These are phyloP conservation scores for Onychomys torridus DNA, from an alignment of 2,797 vertebrate genomes.

Conservation along the genomic window DNA sequence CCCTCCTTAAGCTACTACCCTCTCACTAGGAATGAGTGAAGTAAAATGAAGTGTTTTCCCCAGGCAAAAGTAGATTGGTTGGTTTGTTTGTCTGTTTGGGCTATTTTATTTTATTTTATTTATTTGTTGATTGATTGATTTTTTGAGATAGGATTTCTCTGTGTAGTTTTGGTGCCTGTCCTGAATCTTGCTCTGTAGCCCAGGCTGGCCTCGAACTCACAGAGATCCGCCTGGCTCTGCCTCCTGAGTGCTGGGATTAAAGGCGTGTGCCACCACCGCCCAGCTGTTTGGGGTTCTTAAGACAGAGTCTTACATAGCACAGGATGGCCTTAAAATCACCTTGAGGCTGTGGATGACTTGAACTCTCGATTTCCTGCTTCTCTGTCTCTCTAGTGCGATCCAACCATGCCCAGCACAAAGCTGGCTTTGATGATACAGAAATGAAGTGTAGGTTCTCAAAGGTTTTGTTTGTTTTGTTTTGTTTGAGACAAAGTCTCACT, in stretches of 20 bases:
- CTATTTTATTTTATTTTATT: too few relatives aligned
- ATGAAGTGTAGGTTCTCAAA: neutral
- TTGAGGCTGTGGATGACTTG: neutral
- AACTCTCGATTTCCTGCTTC: neutral
- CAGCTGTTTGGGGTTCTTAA: neutral
- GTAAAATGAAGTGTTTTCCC: neutral
- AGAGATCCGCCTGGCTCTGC: too few relatives aligned
- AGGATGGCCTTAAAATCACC: neutral
- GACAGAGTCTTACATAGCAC: neutral
- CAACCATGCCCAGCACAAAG: neutral
- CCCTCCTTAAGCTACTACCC: neutral
- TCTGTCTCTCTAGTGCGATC: neutral
- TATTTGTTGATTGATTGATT: too few relatives aligned
- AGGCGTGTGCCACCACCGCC: too few relatives aligned
- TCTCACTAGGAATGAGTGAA: neutral
- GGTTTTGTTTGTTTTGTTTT: neutral
- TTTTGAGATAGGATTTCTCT: too few relatives aligned
- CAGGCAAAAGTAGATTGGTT: neutral
- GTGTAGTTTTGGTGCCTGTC: too few relatives aligned
- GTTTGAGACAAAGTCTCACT: neutral
- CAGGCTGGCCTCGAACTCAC: too few relatives aligned
- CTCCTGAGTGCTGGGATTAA: too few relatives aligned
- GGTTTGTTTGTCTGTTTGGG: neutral
- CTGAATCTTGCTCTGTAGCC: too few relatives aligned
- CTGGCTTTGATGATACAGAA: conserved; percentile 6